A percentile compares a stretch with the other conserved stretches of the same genome.
These are phyloP conservation scores for Mythimna pallens DNA, from an alignment of 2,888 invertebrate species.

Conservation along the genomic window DNA sequence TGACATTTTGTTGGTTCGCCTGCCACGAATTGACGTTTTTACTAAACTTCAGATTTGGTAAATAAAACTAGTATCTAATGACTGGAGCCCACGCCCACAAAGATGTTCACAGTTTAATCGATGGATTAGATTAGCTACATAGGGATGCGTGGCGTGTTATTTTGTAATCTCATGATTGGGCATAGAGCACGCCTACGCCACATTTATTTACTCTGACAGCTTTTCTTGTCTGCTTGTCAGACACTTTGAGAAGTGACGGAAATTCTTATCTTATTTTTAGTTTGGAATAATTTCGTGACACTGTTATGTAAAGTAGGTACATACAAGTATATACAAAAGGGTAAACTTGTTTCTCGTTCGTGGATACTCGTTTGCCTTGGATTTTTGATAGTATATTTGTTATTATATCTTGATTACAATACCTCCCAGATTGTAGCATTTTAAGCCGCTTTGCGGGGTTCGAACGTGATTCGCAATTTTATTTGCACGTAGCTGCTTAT, in stretches of 20 bases:
- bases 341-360: constrained; percentile 56
- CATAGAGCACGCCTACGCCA: constrained; percentile 65
- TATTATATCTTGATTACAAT: constrained; percentile 29
- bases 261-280: constrained; percentile 43
- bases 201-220: constrained; percentile 62
- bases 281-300: constrained; percentile 35
- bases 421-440: constrained; percentile 51
- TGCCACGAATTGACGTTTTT: constrained; percentile 67
- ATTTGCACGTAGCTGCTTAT: constrained; percentile 29
- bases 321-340: constrained; percentile 37
- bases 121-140: constrained; percentile 70
- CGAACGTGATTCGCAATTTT: constrained; percentile 53
- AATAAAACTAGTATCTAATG: constrained; percentile 75
- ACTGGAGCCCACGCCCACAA: constrained; percentile 69
- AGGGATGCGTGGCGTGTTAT: constrained; percentile 60
- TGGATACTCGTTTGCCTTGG: constrained; percentile 36
- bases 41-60: constrained; percentile 75
- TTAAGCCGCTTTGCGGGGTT: constrained; percentile 29
- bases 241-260: constrained; percentile 45
- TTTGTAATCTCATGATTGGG: constrained; percentile 70
- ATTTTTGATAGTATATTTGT: constrained; percentile 21
- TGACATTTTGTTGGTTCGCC: constrained; percentile 67
- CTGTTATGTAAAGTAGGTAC: constrained; percentile 46
- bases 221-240: constrained; percentile 46
- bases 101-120: constrained; percentile 69